phyloP scores from a whole-genome alignment of 2,888 invertebrate genomes.

The Polyommatus icarus region DNA sequence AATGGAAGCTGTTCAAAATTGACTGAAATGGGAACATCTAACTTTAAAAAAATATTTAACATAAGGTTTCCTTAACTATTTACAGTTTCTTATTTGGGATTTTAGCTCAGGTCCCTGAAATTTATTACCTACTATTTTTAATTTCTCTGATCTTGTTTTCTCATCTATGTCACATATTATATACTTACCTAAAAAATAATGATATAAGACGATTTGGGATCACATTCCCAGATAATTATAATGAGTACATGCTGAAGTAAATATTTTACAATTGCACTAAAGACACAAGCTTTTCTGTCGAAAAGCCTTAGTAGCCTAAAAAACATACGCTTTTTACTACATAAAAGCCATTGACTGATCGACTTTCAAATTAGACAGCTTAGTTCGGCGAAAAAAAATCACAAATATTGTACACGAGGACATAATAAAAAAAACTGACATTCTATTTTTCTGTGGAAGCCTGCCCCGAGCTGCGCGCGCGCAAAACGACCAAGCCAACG shows the following conservation, averaged over 20 bases:
- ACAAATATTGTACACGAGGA: conserved; percentile 77
- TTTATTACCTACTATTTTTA: too few species aligned
- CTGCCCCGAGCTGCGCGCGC: conserved; percentile 68
- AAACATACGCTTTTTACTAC: conserved; percentile 12
- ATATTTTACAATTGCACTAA: background rate
- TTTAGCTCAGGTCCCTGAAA: too few species aligned
- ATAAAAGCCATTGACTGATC: conserved; percentile 46
- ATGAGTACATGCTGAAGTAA: background rate
- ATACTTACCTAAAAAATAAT: too few species aligned
- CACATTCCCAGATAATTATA: background rate
- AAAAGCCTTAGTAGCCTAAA: background rate
- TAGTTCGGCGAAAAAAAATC: conserved; percentile 58
- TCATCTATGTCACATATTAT: too few species aligned
- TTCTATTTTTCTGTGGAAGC: conserved; percentile 75
- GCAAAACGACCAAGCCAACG: conserved; percentile 65
- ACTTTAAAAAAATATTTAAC: too few species aligned
- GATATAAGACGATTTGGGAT: background rate
- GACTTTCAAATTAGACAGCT: conserved; percentile 70
- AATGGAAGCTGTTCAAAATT: too few species aligned
- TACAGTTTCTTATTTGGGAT: too few species aligned
- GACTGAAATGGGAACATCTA: too few species aligned
- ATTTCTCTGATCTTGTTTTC: too few species aligned
- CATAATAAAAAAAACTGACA: conserved; percentile 60
- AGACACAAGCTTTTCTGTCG: background rate
- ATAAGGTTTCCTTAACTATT: too few species aligned